Percentiles rank a stretch among this genome's conserved stretches.
Conservation (phyloP, 2,113 vertebrate species). For the Peromyscus leucopus region DNA sequence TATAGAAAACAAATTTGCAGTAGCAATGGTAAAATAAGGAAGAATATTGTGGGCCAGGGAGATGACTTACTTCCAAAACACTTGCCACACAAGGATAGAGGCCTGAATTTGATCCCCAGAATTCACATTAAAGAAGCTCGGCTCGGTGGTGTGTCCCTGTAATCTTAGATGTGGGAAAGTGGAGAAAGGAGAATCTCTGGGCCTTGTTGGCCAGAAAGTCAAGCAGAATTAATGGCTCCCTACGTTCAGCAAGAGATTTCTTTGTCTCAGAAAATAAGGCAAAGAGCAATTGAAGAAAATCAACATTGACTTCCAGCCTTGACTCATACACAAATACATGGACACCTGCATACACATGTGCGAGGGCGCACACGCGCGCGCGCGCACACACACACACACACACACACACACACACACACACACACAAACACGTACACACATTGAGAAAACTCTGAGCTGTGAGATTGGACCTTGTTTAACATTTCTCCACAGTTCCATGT, state of each 20-base stretch:
- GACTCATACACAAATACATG: background rate
- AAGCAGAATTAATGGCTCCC: background rate
- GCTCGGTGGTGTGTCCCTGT: background rate
- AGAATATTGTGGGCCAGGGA: background rate
- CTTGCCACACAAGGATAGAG: no score
- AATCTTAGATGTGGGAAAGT: background rate
- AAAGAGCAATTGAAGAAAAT: background rate
- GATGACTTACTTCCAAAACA: background rate
- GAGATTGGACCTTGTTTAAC: background rate
- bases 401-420: no score
- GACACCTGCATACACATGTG: no score
- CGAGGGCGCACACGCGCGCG: background rate
- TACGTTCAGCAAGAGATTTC: background rate
- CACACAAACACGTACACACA: background rate
- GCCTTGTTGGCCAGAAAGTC: background rate
- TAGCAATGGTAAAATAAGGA: background rate
- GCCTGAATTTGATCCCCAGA: background rate
- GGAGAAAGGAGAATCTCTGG: no score
- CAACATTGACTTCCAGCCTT: background rate
- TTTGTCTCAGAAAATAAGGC: background rate
- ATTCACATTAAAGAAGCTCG: background rate
- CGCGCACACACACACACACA: background rate
- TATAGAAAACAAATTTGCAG: background rate
- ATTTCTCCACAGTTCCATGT: background rate
- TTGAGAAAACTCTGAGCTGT: background rate